A percentile compares a stretch with the other conserved stretches of the same genome.
phyloP scores from a whole-genome alignment of 2,888 invertebrate species.

The Empis livida region DNA sequence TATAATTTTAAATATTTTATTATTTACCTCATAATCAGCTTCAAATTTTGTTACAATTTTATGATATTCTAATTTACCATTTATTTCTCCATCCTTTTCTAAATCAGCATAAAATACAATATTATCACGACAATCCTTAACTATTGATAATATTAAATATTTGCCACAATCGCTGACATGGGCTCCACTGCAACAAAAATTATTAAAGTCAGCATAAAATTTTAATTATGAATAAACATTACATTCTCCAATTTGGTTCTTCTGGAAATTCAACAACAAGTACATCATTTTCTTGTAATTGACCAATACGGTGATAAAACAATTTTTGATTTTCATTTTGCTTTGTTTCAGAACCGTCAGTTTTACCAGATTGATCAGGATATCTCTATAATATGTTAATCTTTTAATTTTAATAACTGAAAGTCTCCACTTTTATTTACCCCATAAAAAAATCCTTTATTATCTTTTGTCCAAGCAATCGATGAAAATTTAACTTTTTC shows the following conservation, averaged over 20 bases:
- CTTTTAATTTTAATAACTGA: neutral
- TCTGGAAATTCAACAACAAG: conserved; percentile 81
- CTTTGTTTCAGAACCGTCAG: conserved; percentile 85
- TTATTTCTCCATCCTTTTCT: conserved; percentile 46
- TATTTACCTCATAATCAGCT: conserved; percentile 77
- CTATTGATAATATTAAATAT: conserved; percentile 71
- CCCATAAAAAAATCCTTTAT: conserved; percentile 89
- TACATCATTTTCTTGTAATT: conserved; percentile 74
- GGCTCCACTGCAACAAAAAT: conserved; percentile 49
- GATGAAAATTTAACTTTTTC: conserved; percentile 85
- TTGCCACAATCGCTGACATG: conserved; percentile 83
- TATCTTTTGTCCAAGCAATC: conserved; percentile 90
- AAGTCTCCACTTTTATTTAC: conserved; percentile 45
- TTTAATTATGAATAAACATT: conserved; percentile 1
- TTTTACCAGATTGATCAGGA: conserved; percentile 66
- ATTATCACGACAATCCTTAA: conserved; percentile 86
- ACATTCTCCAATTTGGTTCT: conserved; percentile 87
- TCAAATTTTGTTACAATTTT: conserved; percentile 81
- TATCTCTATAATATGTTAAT: conserved; percentile 46
- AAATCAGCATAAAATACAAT: conserved; percentile 76
- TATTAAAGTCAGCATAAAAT: neutral
- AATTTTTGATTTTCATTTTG: conserved; percentile 84
- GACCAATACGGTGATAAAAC: conserved; percentile 81
- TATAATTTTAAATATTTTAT: neutral
- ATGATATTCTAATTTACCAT: conserved; percentile 51